These are phyloP conservation scores for Sciurus vulgaris DNA, from an alignment of 2,797 vertebrate species.

Conservation along the genomic window DNA sequence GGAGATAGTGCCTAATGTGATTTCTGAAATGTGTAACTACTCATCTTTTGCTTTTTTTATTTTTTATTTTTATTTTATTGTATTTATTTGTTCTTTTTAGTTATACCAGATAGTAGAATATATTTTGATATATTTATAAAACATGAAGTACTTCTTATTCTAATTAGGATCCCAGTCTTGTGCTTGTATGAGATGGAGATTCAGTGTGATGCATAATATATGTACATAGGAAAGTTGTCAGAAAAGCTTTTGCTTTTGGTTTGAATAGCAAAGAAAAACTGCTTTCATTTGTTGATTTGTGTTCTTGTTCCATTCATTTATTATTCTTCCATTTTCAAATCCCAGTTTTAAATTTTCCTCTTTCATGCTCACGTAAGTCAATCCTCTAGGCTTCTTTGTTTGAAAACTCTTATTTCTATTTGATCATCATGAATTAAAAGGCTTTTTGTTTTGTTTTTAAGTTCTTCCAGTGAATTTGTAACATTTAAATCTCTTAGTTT, in stretches of 20 bases:
- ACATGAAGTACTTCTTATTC: too few relatives aligned
- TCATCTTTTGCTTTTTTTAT: constrained; percentile 34
- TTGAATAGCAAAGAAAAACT: constrained; percentile 20
- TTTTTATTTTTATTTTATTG: too few relatives aligned
- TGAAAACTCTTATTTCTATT: constrained; percentile 48
- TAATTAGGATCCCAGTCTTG: too few relatives aligned
- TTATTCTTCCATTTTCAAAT: constrained; percentile 20
- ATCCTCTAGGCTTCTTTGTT: neutral
- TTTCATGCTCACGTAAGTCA: neutral
- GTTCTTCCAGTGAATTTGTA: neutral
- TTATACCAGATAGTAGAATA: too few relatives aligned
- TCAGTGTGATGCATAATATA: too few relatives aligned
- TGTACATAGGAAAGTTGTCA: too few relatives aligned
- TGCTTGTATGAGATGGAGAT: too few relatives aligned
- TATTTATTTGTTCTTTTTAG: too few relatives aligned
- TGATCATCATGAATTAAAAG: neutral
- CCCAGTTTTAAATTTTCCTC: neutral
- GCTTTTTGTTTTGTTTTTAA: neutral
- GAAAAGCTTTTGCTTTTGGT: constrained; percentile 24
- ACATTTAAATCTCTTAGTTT: neutral
- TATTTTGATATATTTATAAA: too few relatives aligned
- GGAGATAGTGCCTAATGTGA: constrained; percentile 27
- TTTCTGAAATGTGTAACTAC: neutral
- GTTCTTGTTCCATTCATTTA: constrained; percentile 4
- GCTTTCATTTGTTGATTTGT: neutral